Evolutionary conservation across 2,888 invertebrate genomes (phyloP), one percentile per base, ranked within the genome.

Genomic region (Arge pagana): DNA sequence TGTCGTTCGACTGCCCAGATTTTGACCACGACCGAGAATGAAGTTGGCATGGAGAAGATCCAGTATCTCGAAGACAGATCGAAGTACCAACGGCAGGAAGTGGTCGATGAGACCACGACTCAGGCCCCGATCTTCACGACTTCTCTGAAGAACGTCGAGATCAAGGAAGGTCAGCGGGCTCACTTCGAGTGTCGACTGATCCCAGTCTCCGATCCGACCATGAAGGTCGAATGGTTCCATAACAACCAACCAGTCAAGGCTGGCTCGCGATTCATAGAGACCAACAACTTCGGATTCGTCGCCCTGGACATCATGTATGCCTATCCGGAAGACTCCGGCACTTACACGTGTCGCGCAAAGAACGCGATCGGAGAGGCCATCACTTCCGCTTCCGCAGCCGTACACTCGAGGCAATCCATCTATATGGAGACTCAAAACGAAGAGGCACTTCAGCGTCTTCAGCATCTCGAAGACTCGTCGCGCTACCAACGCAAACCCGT

Each of bases 221-320:
- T 96, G 88, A 91, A 90, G 74, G 93, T 96, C 1, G 93, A 95
- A 78, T 96, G 96, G 96, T 94, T 90, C 79, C 92, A 94, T 69
- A 95, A 96, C 70, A 93, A 92, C 66, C 83, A 85, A 60, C 91
- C 94, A 0, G 82, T 96, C 1, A 93, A 94, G 77, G 92, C 93
- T 57, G 96, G 96, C 33, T 95, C 96, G 5, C 86, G 98, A 65
- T 98, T 97, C 76, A 91, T 93, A 8, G 94, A 96, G 78, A 93
- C 94, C 6, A 93, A 96, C 71, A 97, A 94, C 78, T 98, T 99
- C 74, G 98, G 98, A 35, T 98, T 95, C 74, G 96, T 97, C 10
- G 94, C 96, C 18, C 81, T 99, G 52, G 98, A 99, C 72, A 96
- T 99, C 63, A 86, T 96, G 82, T 91, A 96, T 63, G 91, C 94